Percentiles rank a stretch among this genome's conserved stretches.
Evolutionary conservation across 2,113 vertebrate species (phyloP).

Genomic region (Carettochelys insculpta): DNA sequence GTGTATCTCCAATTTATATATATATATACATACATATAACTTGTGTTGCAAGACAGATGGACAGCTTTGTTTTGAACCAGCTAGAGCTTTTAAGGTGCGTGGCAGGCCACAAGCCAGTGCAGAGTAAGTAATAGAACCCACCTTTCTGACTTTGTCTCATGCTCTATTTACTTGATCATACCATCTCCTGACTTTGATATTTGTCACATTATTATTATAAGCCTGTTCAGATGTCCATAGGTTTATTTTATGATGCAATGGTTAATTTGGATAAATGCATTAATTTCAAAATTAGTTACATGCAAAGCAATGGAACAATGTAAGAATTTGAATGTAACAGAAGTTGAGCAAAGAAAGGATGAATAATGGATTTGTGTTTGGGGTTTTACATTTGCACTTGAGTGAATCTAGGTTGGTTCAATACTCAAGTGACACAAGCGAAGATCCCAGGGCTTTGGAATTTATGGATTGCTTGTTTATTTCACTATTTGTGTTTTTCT

Average conservation of each 20-base stretch:
- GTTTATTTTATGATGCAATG: constrained; percentile 13
- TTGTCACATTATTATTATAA: constrained; percentile 23
- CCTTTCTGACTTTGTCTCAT: constrained; percentile 20
- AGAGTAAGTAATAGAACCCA: not conserved
- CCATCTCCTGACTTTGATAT: not conserved
- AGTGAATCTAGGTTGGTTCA: constrained; percentile 1
- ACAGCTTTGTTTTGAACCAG: constrained; percentile 28
- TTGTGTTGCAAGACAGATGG: not conserved
- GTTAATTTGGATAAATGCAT: constrained; percentile 7
- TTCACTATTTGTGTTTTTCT: not conserved
- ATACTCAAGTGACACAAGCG: not conserved
- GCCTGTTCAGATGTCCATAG: not conserved
- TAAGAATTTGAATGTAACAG: not conserved
- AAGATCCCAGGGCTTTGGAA: not conserved
- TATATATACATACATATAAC: too few relatives aligned
- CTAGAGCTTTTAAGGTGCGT: constrained; percentile 39
- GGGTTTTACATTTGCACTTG: constrained; percentile 1
- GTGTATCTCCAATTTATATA: too few relatives aligned
- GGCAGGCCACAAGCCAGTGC: constrained; percentile 6
- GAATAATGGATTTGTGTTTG: not conserved
- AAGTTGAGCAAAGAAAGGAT: not conserved
- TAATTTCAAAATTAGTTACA: constrained; percentile 27
- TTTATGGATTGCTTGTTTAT: not conserved
- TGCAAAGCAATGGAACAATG: constrained; percentile 1
- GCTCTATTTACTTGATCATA: constrained; percentile 32